Conservation (phyloP, 2,888 invertebrate genomes). For the Tillus elongatus region DNA sequence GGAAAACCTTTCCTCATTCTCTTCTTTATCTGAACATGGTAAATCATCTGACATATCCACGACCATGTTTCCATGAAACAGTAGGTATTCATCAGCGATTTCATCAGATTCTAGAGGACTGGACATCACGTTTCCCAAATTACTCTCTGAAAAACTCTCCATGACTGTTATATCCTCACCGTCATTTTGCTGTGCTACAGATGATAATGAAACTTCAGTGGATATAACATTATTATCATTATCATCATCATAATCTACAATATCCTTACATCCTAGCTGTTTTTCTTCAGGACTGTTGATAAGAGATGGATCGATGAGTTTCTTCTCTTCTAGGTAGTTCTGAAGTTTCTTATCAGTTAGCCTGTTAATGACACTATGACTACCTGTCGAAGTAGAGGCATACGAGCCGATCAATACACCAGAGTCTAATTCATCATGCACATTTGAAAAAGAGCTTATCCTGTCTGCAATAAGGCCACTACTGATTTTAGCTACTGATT, state of each 20-base stretch:
- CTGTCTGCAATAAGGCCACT: no score
- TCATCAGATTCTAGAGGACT: constrained; percentile 50
- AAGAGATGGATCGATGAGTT: constrained; percentile 16
- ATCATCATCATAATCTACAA: constrained; percentile 52
- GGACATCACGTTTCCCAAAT: constrained; percentile 51
- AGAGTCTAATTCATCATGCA: no score
- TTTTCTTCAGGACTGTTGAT: constrained; percentile 38
- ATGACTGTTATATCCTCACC: constrained; percentile 51
- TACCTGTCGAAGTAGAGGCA: no score
- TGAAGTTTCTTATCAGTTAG: constrained; percentile 29
- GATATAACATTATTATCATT: constrained; percentile 49
- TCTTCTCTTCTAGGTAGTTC: constrained; percentile 26
- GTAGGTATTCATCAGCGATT: constrained; percentile 53
- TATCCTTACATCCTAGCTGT: constrained; percentile 42
- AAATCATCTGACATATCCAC: constrained; percentile 49
- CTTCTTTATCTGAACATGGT: constrained; percentile 47
- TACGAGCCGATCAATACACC: no score
- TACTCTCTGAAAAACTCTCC: constrained; percentile 47
- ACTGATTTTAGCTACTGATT: constrained; percentile 38
- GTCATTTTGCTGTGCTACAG: constrained; percentile 50
- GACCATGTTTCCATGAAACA: constrained; percentile 55
- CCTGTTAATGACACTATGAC: no score
- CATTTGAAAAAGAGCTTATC: no score
- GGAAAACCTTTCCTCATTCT: constrained; percentile 34
- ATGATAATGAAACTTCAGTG: constrained; percentile 50